Evolutionary conservation across 2,888 invertebrate genomes (phyloP).

Genomic region (Campoplex nolae): DNA sequence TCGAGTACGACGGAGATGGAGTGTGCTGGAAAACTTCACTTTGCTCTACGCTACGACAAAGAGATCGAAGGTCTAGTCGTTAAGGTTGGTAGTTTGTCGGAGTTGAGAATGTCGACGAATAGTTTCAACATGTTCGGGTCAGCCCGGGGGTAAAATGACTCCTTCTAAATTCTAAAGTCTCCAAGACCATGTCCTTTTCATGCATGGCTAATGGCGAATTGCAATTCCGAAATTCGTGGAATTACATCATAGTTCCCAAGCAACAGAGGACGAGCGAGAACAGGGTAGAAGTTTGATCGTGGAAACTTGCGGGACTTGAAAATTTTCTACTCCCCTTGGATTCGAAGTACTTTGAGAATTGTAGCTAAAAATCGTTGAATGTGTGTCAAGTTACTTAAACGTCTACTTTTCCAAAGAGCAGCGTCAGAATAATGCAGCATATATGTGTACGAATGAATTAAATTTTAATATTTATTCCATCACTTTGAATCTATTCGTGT

Average conservation of each 20-base stretch:
- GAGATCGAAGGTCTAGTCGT: conserved; percentile 93
- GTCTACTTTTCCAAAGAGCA: not conserved
- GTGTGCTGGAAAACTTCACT: conserved; percentile 92
- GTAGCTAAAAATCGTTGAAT: not conserved
- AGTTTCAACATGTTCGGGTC: conserved; percentile 15
- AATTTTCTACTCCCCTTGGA: not conserved
- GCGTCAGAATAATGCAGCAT: not conserved
- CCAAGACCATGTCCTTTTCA: not conserved
- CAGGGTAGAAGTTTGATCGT: not conserved
- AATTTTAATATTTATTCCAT: not conserved
- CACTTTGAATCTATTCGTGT: not conserved
- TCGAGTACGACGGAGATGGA: conserved; percentile 88
- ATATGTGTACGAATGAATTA: not conserved
- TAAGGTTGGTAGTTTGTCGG: conserved; percentile 86
- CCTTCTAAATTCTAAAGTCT: not conserved
- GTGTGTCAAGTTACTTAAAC: not conserved
- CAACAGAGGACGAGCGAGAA: not conserved
- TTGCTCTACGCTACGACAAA: conserved; percentile 92
- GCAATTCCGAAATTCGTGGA: not conserved
- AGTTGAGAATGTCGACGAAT: conserved; percentile 44
- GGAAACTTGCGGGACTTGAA: not conserved
- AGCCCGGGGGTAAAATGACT: not conserved
- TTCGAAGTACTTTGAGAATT: not conserved
- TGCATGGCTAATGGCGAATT: not conserved
- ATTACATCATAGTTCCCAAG: not conserved